Conservation (phyloP, 2,113 vertebrate genomes). For the Apodemus sylvaticus region DNA sequence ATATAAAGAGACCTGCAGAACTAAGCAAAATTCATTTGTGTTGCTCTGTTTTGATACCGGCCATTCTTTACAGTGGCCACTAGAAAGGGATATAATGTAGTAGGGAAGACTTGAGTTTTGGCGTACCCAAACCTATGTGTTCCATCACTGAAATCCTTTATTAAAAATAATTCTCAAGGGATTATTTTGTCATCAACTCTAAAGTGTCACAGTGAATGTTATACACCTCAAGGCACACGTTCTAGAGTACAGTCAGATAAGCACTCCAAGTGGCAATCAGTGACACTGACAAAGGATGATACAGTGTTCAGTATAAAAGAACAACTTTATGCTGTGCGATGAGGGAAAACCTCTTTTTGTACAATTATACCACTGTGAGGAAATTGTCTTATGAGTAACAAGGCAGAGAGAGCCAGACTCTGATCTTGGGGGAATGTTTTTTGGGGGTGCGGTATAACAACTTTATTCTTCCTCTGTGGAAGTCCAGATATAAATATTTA, state of each 20-base stretch:
- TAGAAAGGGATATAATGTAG: not conserved
- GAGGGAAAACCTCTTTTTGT: not conserved
- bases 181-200: not conserved
- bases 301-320: not conserved
- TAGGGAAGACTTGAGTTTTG: not conserved
- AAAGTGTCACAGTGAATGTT: not conserved
- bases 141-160: not conserved
- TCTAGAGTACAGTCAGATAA: not conserved
- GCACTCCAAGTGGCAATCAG: not conserved
- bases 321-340: not conserved
- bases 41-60: not conserved
- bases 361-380: not conserved
- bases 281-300: not conserved
- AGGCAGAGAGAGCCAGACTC: not conserved
- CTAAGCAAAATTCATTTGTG: not conserved
- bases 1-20: not conserved
- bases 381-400: not conserved
- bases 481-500: not conserved
- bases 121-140: not conserved
- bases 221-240: not conserved
- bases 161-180: conserved; percentile 7
- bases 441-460: too few relatives aligned
- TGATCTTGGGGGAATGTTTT: not conserved
- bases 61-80: not conserved
- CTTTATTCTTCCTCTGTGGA: not conserved